A percentile compares a stretch with the other conserved stretches of the same genome.
phyloP scores from a whole-genome alignment of 2,797 vertebrate genomes.

The Mormyrops boulengeri region DNA sequence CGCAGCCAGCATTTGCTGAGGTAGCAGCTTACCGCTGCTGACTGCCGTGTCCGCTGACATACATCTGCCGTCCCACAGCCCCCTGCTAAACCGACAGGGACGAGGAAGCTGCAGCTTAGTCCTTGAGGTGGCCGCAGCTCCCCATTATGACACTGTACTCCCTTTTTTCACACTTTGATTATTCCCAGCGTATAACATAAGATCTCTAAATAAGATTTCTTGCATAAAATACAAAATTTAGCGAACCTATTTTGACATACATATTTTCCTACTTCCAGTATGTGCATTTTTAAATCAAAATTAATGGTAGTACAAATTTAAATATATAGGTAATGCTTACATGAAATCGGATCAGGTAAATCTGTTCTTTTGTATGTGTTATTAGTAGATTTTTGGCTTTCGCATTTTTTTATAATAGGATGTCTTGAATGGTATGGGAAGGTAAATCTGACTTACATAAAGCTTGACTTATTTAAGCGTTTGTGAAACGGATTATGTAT shows the following conservation, averaged over 20 bases:
- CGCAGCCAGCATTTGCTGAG: slow-evolving; percentile 53
- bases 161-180: not conserved
- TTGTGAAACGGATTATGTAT: not conserved
- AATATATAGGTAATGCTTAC: not conserved
- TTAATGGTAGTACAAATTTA: not conserved
- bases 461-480: not conserved
- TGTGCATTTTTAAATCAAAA: not conserved
- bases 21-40: slow-evolving; percentile 51
- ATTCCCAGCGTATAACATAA: not conserved
- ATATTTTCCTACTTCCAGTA: not conserved
- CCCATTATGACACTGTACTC: not conserved
- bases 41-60: slow-evolving; percentile 54
- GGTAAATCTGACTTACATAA: not conserved
- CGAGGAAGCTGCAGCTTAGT: slow-evolving; percentile 24
- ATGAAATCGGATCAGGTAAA: not conserved
- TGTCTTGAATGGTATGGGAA: not conserved
- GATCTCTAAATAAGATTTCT: not conserved
- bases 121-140: not conserved
- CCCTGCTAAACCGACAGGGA: slow-evolving; percentile 53
- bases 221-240: not conserved
- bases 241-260: not conserved
- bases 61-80: slow-evolving; percentile 50
- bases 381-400: not conserved
- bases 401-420: not conserved
- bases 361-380: not conserved